Percentiles rank a stretch among this genome's conserved stretches.
These are phyloP conservation scores for Notiomystis cincta DNA, from an alignment of 2,113 vertebrate species.

Conservation along the genomic window DNA sequence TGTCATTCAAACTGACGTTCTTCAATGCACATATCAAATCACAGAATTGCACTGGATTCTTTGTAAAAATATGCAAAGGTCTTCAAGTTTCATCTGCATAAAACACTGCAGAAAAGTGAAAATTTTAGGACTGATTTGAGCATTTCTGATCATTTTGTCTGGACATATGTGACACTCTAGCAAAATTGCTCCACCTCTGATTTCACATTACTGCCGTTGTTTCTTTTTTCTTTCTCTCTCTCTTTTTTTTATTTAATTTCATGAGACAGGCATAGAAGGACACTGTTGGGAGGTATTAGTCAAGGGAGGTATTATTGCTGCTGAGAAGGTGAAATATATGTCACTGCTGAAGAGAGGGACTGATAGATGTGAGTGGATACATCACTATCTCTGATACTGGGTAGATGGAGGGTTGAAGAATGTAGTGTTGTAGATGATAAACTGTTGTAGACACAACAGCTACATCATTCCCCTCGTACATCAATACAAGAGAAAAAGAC, in stretches of 20 bases:
- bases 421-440: neutral
- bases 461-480: neutral
- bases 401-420: neutral
- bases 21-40: neutral
- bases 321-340: neutral
- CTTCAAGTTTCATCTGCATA: neutral
- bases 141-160: neutral
- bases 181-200: neutral
- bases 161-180: neutral
- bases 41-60: neutral
- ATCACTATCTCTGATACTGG: neutral
- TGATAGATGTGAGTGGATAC: neutral
- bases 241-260: neutral
- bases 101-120: neutral
- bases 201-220: neutral
- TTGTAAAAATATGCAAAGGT: neutral
- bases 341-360: neutral
- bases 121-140: neutral
- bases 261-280: neutral
- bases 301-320: neutral
- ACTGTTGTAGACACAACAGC: neutral
- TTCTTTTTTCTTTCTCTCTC: neutral
- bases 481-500: neutral
- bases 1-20: neutral
- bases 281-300: neutral